phyloP scores from a whole-genome alignment of 2,113 vertebrate genomes.

The Istiophorus platypterus region DNA sequence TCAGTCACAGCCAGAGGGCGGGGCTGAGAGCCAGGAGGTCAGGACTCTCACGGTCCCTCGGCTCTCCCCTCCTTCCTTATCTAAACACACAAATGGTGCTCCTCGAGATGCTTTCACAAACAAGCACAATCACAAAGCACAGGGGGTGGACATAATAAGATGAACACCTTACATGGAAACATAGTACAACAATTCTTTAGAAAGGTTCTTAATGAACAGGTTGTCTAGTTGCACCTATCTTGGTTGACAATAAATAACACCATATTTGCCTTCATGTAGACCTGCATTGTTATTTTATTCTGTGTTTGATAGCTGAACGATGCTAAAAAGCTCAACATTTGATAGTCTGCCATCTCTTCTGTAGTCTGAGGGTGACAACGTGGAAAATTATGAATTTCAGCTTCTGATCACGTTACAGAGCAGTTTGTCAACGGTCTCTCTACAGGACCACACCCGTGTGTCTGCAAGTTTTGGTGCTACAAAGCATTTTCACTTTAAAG shows the following conservation, averaged over 20 bases:
- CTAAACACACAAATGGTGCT: constrained; percentile 72
- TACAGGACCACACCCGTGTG: background rate
- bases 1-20: constrained; percentile 80
- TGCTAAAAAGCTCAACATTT: background rate
- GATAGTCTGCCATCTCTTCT: background rate
- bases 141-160: constrained; percentile 27
- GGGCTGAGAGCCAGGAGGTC: constrained; percentile 68
- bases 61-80: constrained; percentile 68
- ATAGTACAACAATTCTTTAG: background rate
- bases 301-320: background rate
- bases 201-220: background rate
- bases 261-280: background rate
- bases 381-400: background rate
- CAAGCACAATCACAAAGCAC: constrained; percentile 3
- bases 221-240: background rate
- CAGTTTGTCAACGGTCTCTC: background rate
- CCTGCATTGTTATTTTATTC: background rate
- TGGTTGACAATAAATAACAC: background rate
- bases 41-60: constrained; percentile 60
- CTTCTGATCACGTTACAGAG: background rate
- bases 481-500: background rate
- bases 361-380: background rate
- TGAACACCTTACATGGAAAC: constrained; percentile 17
- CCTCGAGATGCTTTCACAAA: constrained; percentile 49
- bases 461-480: background rate